A percentile compares a stretch with the other conserved stretches of the same genome.
Evolutionary conservation across 2,113 vertebrate species (phyloP).

Genomic region (Leucoraja erinaceus): DNA sequence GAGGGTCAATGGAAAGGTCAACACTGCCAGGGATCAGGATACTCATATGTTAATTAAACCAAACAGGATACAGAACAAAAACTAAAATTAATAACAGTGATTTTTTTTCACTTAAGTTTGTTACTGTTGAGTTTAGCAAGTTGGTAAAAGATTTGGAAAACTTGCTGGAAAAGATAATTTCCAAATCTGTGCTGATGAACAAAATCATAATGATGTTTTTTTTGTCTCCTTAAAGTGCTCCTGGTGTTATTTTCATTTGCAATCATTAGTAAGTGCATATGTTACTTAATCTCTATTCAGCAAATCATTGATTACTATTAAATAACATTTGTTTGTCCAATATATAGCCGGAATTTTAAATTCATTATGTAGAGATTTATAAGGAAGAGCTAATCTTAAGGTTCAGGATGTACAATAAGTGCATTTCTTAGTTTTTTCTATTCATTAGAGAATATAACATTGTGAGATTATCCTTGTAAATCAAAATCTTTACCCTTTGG

Average conservation of each 20-base stretch:
- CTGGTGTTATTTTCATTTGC: background rate
- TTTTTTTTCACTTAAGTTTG: background rate
- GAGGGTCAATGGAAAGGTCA: constrained; percentile 29
- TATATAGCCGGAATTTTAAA: background rate
- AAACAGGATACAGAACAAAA: background rate
- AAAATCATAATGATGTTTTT: too few relatives aligned
- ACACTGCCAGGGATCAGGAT: background rate
- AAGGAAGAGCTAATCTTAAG: background rate
- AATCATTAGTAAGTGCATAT: background rate
- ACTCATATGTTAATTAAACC: background rate
- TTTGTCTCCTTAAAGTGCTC: background rate
- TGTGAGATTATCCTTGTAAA: background rate
- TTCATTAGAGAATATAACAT: background rate
- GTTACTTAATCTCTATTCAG: background rate
- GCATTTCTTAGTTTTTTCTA: background rate
- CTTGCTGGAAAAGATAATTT: background rate
- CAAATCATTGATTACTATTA: background rate
- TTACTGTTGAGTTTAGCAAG: background rate
- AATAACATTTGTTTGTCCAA: background rate
- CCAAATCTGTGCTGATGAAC: too few relatives aligned
- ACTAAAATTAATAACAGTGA: background rate
- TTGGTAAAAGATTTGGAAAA: background rate
- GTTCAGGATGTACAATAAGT: too few relatives aligned
- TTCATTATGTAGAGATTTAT: background rate
- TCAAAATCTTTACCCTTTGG: background rate